These are phyloP conservation scores for Microchirus variegatus DNA, from an alignment of 2,797 vertebrate genomes.

Conservation along the genomic window DNA sequence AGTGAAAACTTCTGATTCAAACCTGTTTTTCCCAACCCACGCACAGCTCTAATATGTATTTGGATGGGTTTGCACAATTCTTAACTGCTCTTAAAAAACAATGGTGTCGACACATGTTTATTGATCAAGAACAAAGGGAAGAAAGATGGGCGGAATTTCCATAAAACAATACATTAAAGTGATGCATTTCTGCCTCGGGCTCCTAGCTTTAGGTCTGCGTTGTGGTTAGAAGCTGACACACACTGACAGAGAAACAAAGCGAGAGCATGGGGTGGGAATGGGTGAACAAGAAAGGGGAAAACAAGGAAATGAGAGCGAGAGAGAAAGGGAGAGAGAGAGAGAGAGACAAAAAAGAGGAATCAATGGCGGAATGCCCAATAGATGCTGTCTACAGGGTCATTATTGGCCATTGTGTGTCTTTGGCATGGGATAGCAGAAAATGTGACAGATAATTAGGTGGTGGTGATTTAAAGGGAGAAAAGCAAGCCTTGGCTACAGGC, in stretches of 20 bases:
- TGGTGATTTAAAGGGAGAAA: slow-evolving; percentile 82
- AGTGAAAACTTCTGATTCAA: slow-evolving; percentile 57
- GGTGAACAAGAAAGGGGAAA: slow-evolving; percentile 35
- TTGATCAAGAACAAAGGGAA: slow-evolving; percentile 40
- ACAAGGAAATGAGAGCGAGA: slow-evolving; percentile 46
- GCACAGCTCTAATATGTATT: slow-evolving; percentile 17
- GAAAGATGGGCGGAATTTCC: slow-evolving; percentile 37
- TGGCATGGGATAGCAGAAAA: slow-evolving; percentile 82
- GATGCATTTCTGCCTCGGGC: slow-evolving; percentile 45
- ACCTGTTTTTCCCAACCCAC: slow-evolving; percentile 26
- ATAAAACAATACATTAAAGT: slow-evolving; percentile 51
- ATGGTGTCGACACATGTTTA: slow-evolving; percentile 33
- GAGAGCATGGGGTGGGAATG: slow-evolving; percentile 33
- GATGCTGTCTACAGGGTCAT: slow-evolving; percentile 84
- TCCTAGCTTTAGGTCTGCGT: slow-evolving; percentile 16
- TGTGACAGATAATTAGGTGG: slow-evolving; percentile 87
- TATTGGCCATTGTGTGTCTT: slow-evolving; percentile 85
- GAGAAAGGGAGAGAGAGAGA: slow-evolving; percentile 15
- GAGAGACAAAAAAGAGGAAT: slow-evolving; percentile 68
- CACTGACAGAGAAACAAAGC: slow-evolving; percentile 54
- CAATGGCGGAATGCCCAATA: slow-evolving; percentile 80
- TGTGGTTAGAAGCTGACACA: slow-evolving; percentile 8
- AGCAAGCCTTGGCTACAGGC: slow-evolving; percentile 75
- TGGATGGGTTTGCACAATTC: slow-evolving; percentile 25
- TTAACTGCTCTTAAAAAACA: slow-evolving; percentile 22